Base-by-base conservation (phyloP, 2,888 invertebrate species). In the Megastigmus dorsalis region DNA sequence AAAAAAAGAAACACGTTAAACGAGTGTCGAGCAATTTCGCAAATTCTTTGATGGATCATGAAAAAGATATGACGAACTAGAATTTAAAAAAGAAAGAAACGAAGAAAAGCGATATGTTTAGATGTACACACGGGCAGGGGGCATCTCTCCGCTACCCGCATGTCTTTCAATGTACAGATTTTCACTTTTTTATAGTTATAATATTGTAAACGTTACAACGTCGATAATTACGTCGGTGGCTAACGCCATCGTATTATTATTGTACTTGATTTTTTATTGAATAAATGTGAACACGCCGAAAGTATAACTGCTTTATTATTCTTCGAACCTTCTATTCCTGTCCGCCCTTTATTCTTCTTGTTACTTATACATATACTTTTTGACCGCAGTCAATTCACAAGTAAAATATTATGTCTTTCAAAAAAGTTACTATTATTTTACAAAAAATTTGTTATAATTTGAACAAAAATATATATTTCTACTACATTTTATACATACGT, bases 131-230 rank as follows among this genome's bases (percentile, higher is more conserved):
- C 82, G 86, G 85, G 85, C 84, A 86, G 85, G 83, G 84, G 84
- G 83, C 88, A 86, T 88, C 88, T 88, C 87, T 85, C 82, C 84
- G 86, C 88, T 88, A 87, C 87, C 88, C 87, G 84, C 84, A 85
- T 86, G 88, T 88, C 88, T 88, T 88, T 88, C 88, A 88, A 86
- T 88, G 88, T 88, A 87, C 87, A 88, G 87, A 87, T 86, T 88
- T 87, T 87, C 86, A 87, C 86, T 88, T 87, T 88, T 88, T 86
- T 87, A 87, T 86, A 85, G 85, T 87, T 85, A 80, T 79, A 82
- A 83, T 83, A 82, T 83, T 83, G 80, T 83, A 83, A 77, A 80
- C 80, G 84, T 84, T 80, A 83, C 83, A 82, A 80, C 80, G 82
- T 83, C 82, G 83, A 84, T 79, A 77, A 79, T 84, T 81, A 83